These are phyloP conservation scores for Cephalopachus bancanus DNA, from an alignment of 2,797 vertebrate genomes.

Conservation along the genomic window DNA sequence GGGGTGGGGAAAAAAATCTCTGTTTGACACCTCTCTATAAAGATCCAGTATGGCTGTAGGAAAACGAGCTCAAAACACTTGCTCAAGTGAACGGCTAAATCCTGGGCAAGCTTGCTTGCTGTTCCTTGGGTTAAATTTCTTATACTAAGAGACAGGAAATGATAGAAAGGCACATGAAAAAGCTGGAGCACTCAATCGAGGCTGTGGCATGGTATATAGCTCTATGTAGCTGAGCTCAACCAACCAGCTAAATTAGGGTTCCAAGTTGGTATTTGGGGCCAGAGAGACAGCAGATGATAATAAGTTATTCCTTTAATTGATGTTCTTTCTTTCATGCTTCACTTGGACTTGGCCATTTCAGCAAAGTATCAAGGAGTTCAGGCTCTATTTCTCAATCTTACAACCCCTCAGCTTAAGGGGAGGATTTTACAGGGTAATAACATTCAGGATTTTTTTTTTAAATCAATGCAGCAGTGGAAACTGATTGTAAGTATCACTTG, in stretches of 20 bases:
- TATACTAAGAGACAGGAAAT: background rate
- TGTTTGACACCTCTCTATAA: background rate
- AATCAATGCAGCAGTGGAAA: background rate
- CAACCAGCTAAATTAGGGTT: background rate
- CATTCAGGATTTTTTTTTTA: background rate
- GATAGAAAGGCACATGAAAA: background rate
- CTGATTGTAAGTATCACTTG: background rate
- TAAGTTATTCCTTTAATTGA: background rate
- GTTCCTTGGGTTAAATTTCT: background rate
- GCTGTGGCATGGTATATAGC: background rate
- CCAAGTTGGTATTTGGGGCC: background rate
- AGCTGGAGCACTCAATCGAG: background rate
- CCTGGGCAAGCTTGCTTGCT: background rate
- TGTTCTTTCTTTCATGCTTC: slow-evolving; percentile 1
- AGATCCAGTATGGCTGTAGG: background rate
- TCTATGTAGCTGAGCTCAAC: background rate
- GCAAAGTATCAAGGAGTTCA: background rate
- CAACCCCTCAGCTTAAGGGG: background rate
- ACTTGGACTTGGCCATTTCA: background rate
- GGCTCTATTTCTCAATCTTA: background rate
- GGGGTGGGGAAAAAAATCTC: background rate
- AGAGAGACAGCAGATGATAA: background rate
- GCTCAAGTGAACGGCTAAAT: background rate
- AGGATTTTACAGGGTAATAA: background rate
- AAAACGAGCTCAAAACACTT: background rate